Evolutionary conservation across 2,888 invertebrate species (phyloP).

Genomic region (Drosophila algonquin): DNA sequence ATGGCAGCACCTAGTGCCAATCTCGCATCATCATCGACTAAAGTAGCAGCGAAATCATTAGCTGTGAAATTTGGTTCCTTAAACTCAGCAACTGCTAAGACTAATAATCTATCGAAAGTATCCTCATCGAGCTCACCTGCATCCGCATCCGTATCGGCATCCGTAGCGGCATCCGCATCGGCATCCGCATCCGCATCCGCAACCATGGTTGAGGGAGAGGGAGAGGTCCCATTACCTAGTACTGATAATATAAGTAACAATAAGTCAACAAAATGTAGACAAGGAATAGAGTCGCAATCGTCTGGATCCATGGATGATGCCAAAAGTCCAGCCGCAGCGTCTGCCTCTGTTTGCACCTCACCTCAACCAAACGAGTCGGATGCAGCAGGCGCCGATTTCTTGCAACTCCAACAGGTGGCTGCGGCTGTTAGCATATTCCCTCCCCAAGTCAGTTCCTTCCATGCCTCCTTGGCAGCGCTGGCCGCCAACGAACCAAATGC

Average conservation of each 20-base stretch:
- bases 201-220: conserved; percentile 28
- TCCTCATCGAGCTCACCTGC: conserved; percentile 36
- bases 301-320: conserved; percentile 2
- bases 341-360: conserved; percentile 30
- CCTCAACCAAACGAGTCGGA: conserved; percentile 49
- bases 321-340: conserved; percentile 23
- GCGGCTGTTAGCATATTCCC: conserved; percentile 40
- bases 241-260: conserved; percentile 82
- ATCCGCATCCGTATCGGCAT: conserved; percentile 48
- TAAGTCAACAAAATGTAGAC: conserved; percentile 60
- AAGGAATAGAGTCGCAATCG: conserved; percentile 32
- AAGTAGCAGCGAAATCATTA: conserved; percentile 50
- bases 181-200: conserved; percentile 50
- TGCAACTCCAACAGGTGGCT: conserved; percentile 50
- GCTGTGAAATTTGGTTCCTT: conserved; percentile 76
- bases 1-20: conserved; percentile 38
- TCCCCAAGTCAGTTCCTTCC: conserved; percentile 76
- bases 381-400: conserved; percentile 49
- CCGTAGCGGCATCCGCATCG: conserved; percentile 35
- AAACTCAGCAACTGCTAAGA: conserved; percentile 79
- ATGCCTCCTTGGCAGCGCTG: conserved; percentile 79
- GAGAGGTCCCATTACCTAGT: conserved; percentile 55
- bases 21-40: conserved; percentile 22
- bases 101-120: conserved; percentile 70
- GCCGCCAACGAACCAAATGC: conserved; percentile 68